Evolutionary conservation across 2,888 invertebrate species (phyloP).

Genomic region (Cecidostiba fungosa): DNA sequence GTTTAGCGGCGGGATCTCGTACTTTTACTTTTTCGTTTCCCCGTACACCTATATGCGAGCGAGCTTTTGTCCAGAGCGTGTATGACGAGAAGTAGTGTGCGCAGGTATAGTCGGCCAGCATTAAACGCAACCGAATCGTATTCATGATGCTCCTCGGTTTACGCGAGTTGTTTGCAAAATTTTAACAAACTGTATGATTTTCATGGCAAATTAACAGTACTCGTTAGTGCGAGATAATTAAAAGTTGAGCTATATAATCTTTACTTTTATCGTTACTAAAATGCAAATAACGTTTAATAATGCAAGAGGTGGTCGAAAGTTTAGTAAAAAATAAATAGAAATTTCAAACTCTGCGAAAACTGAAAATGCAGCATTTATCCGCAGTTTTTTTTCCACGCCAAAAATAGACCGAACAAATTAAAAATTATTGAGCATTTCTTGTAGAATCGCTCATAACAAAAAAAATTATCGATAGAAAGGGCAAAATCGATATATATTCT

Average conservation of each 20-base stretch:
- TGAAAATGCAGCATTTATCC: too few species aligned
- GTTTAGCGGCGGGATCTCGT: slow-evolving; percentile 54
- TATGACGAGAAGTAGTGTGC: neutral
- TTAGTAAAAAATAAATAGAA: too few species aligned
- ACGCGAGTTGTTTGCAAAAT: slow-evolving; percentile 21
- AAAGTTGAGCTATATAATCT: neutral
- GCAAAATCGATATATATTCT: too few species aligned
- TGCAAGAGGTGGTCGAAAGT: too few species aligned
- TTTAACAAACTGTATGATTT: neutral
- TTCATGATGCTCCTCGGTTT: slow-evolving; percentile 28
- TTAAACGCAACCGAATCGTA: slow-evolving; percentile 49
- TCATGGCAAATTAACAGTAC: neutral
- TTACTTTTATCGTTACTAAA: neutral
- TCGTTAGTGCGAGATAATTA: neutral
- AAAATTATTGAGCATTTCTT: too few species aligned
- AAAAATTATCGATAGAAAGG: too few species aligned
- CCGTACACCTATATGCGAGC: neutral
- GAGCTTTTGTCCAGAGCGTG: neutral
- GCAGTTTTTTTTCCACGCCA: too few species aligned
- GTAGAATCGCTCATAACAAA: too few species aligned
- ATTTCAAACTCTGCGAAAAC: too few species aligned
- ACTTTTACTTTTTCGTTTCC: neutral
- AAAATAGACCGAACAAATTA: too few species aligned
- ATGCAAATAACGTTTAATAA: too few species aligned
- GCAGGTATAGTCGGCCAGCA: slow-evolving; percentile 39